A percentile compares a stretch with the other conserved stretches of the same genome.
Evolutionary conservation across 2,888 invertebrate species (phyloP).

Genomic region (Agrotis ipsilon): DNA sequence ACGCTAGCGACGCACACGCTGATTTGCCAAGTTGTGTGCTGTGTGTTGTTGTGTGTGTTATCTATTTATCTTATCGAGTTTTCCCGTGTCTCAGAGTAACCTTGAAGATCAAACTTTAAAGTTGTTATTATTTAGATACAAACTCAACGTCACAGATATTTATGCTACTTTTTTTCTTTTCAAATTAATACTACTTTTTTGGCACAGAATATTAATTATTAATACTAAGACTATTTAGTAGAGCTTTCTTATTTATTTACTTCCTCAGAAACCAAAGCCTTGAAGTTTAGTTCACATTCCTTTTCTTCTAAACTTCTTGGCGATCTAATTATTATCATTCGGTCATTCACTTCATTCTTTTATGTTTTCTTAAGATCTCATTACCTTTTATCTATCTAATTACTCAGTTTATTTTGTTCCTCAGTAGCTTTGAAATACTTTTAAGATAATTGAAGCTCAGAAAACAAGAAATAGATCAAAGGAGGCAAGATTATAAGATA

Average conservation of each 20-base stretch:
- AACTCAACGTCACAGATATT: no score
- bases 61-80: no score
- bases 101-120: no score
- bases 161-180: neutral
- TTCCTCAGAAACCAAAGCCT: constrained; percentile 10
- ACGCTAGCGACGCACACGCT: no score
- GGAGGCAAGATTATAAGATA: constrained; percentile 23
- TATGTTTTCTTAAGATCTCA: constrained; percentile 28
- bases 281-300: constrained; percentile 24
- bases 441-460: constrained; percentile 28
- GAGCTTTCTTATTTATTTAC: constrained; percentile 14
- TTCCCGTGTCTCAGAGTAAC: no score
- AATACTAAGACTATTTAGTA: constrained; percentile 1
- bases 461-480: constrained; percentile 38
- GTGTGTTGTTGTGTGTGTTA: no score
- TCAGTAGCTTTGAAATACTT: constrained; percentile 23
- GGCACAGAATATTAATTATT: neutral
- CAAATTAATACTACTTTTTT: neutral
- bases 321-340: constrained; percentile 26
- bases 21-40: no score
- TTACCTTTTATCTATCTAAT: constrained; percentile 28
- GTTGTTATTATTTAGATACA: no score
- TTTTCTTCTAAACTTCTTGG: constrained; percentile 23
- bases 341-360: constrained; percentile 39
- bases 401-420: constrained; percentile 34